Conservation (phyloP, 1,140 invertebrate genomes). For the Pogonus chalceus region DNA sequence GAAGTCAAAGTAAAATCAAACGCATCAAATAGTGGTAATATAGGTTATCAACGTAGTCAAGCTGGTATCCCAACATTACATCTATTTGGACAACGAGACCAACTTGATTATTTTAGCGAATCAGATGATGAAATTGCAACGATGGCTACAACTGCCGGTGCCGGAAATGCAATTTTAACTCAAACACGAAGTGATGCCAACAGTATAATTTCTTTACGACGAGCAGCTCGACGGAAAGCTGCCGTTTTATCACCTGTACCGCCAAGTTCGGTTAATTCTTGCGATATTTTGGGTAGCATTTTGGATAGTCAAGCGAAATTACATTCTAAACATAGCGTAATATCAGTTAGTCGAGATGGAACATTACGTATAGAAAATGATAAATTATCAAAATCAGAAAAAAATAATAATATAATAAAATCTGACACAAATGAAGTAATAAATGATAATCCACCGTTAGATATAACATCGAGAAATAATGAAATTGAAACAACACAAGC, state of each 20-base stretch:
- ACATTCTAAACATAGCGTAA: constrained; percentile 50
- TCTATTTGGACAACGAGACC: constrained; percentile 49
- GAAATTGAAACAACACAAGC: constrained; percentile 38
- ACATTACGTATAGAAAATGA: constrained; percentile 37
- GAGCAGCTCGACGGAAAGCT: constrained; percentile 40
- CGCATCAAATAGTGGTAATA: constrained; percentile 5
- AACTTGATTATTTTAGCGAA: constrained; percentile 53
- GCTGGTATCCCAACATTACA: constrained; percentile 35
- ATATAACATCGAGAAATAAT: constrained; percentile 8
- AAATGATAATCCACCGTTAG: not conserved
- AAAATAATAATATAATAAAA: constrained; percentile 27
- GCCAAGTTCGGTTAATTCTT: constrained; percentile 26
- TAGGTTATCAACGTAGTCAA: constrained; percentile 11
- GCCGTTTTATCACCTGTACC: constrained; percentile 35
- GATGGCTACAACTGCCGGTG: constrained; percentile 17
- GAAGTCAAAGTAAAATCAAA: constrained; percentile 13
- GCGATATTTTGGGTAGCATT: constrained; percentile 62
- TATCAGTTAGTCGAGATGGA: constrained; percentile 52
- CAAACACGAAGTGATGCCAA: constrained; percentile 36
- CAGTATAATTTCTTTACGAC: constrained; percentile 30
- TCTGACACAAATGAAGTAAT: constrained; percentile 21
- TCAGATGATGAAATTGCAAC: constrained; percentile 39
- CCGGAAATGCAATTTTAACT: constrained; percentile 29
- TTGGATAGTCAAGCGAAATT: constrained; percentile 64
- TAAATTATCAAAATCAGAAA: constrained; percentile 29